Evolutionary conservation across 2,888 invertebrate genomes (phyloP), one percentile per base, ranked within the genome.

Genomic region (Drosophila fulvimacula): DNA sequence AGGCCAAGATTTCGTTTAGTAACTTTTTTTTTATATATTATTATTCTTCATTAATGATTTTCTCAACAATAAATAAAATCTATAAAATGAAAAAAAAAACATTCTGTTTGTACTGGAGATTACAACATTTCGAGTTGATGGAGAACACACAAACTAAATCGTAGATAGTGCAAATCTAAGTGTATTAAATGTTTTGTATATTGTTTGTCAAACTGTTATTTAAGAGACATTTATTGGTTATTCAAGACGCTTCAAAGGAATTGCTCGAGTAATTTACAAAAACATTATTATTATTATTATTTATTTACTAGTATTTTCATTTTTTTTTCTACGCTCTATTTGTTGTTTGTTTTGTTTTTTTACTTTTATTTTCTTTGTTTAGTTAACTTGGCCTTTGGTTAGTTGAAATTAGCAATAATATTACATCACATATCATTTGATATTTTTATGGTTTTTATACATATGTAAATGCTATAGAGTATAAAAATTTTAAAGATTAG

Each of bases 351-450:
- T 65, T 74, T 42, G 48, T 60, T 69, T 77, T 51, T 32, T 77
- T 68, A 71, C 70, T 86, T 76, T 79, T 69, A 58, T 68, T 70
- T 80, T 76, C 76, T 76, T 80, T 72, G 79, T 80, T 80, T 92
- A 90, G 92, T 93, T 92, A 93, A 93, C 92, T 93, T 93, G 92
- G 92, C 92, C 93, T 93, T 93, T 92, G 92, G 92, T 93, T 93
- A 93, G 92, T 93, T 92, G 82, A 88, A 89, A 91, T 92, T 89
- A 87, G 87, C 90, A 88, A 86, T 88, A 87, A 82, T 85, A 82
- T 83, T 90, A 83, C 82, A 82, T 86, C 89, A 88, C 84, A 85
- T 84, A 67, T 88, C 76, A 75, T 76, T 75, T 69, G 46, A 76
- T 76, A 75, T 69, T 69, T 53, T 21, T 73, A 81, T 76, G 76